These are phyloP conservation scores for Propithecus coquereli DNA, from an alignment of 2,113 vertebrate genomes.

Conservation along the genomic window DNA sequence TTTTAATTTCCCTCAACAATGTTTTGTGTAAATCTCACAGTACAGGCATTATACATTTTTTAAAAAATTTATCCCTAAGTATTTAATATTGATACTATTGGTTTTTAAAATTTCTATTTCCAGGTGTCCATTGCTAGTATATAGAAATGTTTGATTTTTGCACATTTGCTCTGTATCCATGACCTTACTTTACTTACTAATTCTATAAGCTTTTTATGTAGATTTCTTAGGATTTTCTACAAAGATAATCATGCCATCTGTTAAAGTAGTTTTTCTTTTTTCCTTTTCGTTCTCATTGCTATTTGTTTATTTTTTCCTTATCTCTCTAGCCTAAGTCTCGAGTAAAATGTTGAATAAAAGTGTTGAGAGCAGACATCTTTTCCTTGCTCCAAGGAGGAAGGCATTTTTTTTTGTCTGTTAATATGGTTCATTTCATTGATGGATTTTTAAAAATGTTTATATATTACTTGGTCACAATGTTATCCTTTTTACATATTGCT, in stretches of 20 bases:
- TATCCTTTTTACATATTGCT: slow-evolving; percentile 6
- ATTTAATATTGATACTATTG: not conserved
- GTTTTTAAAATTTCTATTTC: not conserved
- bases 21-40: not conserved
- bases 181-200: not conserved
- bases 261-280: not conserved
- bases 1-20: not conserved
- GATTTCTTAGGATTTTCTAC: not conserved
- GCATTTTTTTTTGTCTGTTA: not conserved
- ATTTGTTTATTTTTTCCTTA: not conserved
- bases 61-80: not conserved
- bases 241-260: not conserved
- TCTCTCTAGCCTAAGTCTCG: not conserved
- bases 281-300: not conserved
- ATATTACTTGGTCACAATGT: not conserved
- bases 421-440: not conserved
- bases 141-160: not conserved
- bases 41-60: not conserved
- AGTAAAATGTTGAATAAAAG: not conserved
- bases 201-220: not conserved
- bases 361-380: not conserved
- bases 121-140: not conserved
- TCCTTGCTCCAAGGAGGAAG: not conserved
- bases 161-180: not conserved
- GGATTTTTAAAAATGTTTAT: not conserved